Evolutionary conservation across 2,797 vertebrate genomes (phyloP).

Genomic region (Amniataba percoides): DNA sequence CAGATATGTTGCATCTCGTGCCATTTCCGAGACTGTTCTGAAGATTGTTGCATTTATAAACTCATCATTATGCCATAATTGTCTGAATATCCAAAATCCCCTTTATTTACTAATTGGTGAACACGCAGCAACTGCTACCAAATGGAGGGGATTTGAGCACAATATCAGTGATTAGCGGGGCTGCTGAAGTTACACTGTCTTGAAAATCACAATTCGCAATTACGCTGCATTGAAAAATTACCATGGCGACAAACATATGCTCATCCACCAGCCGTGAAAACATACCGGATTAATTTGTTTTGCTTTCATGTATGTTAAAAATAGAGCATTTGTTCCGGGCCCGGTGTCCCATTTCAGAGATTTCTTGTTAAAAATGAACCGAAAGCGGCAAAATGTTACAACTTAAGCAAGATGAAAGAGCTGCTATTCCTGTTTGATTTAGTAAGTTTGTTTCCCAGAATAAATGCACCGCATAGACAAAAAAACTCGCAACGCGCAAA

Average conservation of each 20-base stretch:
- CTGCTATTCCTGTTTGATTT: constrained; percentile 68
- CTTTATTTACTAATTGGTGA: constrained; percentile 51
- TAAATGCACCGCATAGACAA: constrained; percentile 68
- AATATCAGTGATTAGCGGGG: constrained; percentile 54
- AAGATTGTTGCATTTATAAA: constrained; percentile 34
- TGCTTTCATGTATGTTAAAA: constrained; percentile 37
- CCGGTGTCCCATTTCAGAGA: constrained; percentile 54
- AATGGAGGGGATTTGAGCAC: constrained; percentile 27
- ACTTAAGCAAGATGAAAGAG: constrained; percentile 66
- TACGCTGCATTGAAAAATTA: constrained; percentile 29
- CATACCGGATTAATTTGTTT: constrained; percentile 37
- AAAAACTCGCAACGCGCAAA: constrained; percentile 45
- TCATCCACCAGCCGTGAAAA: not conserved
- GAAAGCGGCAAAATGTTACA: constrained; percentile 51
- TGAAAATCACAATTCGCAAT: constrained; percentile 29
- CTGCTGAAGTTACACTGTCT: constrained; percentile 14
- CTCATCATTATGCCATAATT: constrained; percentile 47
- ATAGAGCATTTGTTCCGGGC: constrained; percentile 47
- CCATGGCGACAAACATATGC: constrained; percentile 12
- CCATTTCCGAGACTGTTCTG: constrained; percentile 36
- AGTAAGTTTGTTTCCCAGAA: constrained; percentile 61
- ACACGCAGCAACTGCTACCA: constrained; percentile 24
- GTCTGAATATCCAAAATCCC: constrained; percentile 43
- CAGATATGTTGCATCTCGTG: constrained; percentile 11
- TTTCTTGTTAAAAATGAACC: constrained; percentile 57